A percentile compares a stretch with the other conserved stretches of the same genome.
Conservation (phyloP, 2,113 vertebrate genomes). For the Nematolebias whitei region DNA sequence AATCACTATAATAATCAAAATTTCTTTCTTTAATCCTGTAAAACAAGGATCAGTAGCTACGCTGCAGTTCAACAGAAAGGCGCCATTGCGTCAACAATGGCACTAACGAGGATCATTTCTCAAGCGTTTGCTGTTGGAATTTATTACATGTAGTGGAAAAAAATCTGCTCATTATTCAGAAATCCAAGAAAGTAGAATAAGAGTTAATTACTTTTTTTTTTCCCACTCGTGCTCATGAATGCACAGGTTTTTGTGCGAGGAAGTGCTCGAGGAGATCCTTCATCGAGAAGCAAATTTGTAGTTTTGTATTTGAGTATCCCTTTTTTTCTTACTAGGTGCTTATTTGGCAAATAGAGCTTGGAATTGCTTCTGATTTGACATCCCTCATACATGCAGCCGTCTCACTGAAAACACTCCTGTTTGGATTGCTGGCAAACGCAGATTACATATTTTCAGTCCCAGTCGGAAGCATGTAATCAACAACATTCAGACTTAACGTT, state of each 20-base stretch:
- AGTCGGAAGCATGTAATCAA: constrained; percentile 29
- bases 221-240: constrained; percentile 19
- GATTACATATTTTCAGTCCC: constrained; percentile 17
- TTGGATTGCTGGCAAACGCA: constrained; percentile 19
- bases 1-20: neutral
- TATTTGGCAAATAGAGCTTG: constrained; percentile 36
- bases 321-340: constrained; percentile 3
- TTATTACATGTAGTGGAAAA: constrained; percentile 49
- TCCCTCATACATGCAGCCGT: constrained; percentile 23
- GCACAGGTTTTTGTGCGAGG: constrained; percentile 31
- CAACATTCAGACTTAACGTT: constrained; percentile 14
- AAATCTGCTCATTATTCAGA: constrained; percentile 21
- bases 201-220: constrained; percentile 62
- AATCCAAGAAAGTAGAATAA: constrained; percentile 47
- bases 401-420: constrained; percentile 31
- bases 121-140: constrained; percentile 38
- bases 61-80: constrained; percentile 27
- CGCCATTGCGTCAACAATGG: constrained; percentile 54
- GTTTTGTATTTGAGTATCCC: constrained; percentile 12
- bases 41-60: constrained; percentile 43
- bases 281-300: constrained; percentile 11
- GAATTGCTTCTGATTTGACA: constrained; percentile 50
- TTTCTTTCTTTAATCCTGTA: neutral
- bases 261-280: constrained; percentile 31
- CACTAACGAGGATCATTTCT: constrained; percentile 54